Conservation (phyloP, 2,797 vertebrate species). For the Linurgus olivaceus region DNA sequence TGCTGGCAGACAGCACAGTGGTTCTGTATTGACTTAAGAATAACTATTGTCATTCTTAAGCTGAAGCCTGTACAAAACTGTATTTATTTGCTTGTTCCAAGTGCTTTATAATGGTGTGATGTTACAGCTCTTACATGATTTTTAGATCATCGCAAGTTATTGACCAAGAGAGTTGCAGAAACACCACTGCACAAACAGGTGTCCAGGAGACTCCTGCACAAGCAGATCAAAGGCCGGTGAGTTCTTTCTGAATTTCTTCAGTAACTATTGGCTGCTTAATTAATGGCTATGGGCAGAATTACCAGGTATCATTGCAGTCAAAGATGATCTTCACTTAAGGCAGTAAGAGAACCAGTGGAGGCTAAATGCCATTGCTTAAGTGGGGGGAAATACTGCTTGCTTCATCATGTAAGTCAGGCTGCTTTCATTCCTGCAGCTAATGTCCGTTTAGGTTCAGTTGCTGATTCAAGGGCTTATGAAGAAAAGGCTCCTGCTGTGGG, state of each 20-base stretch:
- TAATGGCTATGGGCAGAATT: background rate
- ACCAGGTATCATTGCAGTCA: background rate
- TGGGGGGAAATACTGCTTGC: background rate
- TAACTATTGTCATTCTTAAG: background rate
- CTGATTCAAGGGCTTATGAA: background rate
- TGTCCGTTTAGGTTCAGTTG: background rate
- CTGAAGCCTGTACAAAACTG: background rate
- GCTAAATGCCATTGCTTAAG: background rate
- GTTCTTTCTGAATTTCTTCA: conserved; percentile 12
- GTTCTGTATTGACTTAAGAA: background rate
- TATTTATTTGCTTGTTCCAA: background rate
- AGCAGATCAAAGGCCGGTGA: conserved; percentile 89
- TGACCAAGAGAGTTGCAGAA: conserved; percentile 90
- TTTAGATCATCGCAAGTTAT: conserved; percentile 81
- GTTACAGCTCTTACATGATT: background rate
- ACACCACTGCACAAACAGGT: conserved; percentile 92
- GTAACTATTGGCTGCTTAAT: background rate
- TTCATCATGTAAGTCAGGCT: background rate
- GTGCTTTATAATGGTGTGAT: background rate
- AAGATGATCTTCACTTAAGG: background rate
- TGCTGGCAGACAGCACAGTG: background rate
- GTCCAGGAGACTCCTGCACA: conserved; percentile 84
- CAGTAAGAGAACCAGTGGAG: background rate
- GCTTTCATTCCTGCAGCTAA: background rate
- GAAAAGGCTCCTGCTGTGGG: background rate